Evolutionary conservation across 2,888 invertebrate species (phyloP), one percentile per base, ranked within the genome.

Genomic region (Elegia similella): DNA sequence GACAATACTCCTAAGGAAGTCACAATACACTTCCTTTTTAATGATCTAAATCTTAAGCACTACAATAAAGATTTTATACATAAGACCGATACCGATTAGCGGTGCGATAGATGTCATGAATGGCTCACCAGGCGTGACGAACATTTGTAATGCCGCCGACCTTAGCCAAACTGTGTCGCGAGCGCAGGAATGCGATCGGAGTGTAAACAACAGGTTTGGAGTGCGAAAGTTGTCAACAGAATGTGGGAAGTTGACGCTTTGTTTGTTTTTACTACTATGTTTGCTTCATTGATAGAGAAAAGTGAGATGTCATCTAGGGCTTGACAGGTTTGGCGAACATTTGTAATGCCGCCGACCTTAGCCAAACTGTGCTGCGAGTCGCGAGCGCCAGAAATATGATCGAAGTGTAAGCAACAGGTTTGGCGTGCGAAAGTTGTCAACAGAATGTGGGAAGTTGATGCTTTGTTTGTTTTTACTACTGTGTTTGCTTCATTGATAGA

Each of bases 201-300:
- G 7, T 38, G 50, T 34, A 50, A 50, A 50, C 50, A 50, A 50
- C 34, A 15, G 34, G 50, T 34, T 50, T 38, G 30, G 50, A n/a
- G n/a, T 23, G 50, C 50, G 50, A 50, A 50, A 50, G 50, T 50
- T 50, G 48, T 50, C 50, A 50, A 34, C 23, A 46, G 3, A 43
- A 29, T 1, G n/a, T 50, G 34, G 50, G 34, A 50, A 50, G 50
- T 50, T 5, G 30, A 15, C 6, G 47, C 29, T 32, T 30, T 32
- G 30, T 50, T 50, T 34, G 34, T 47, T 47, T 17, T 17, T 10
- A 16, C 2, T 44, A 8, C 38, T 38, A 2, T 10, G 12, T 12
- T 38, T 38, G 34, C 10, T 34, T 34, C 1, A 34, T 34, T 34
- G 34, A 34, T 34, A 7, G 3, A 12, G 34, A 34, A 10, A 34